Base-by-base conservation (phyloP, 1,140 invertebrate genomes). In the Tribolium castaneum region DNA sequence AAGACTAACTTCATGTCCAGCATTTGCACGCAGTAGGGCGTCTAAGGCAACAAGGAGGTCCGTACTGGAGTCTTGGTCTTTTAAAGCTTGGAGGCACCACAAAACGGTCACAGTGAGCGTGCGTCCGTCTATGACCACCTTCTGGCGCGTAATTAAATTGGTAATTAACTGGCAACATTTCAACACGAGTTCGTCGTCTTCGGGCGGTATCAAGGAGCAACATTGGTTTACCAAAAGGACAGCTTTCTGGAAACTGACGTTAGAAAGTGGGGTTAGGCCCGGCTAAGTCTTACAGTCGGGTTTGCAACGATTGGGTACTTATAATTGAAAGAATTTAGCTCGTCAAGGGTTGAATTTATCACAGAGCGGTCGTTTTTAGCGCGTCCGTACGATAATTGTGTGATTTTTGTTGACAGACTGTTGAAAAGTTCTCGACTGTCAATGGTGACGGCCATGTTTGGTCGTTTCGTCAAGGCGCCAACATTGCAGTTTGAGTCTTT, bases 301-400 rank as follows among this genome's bases (percentile, higher is more conserved):
- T 87, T 86, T 51, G 66, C 80, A 59, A 86, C 82, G 6, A 85
- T 35, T 30, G 85, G 71, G 39, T 78, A 80, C 70, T 81, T 84
- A 77, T 86, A 88, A 85, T 88, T 85, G 12, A 89, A 54, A 12
- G 83, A 80, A 82, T 87, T 88, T 22, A 90, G 82, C 77, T 88
- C 86, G 77, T 85, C 84, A 7, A 90, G 79, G 12, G 82, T 85
- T 77, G 76, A 81, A 56, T 85, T 84, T 3, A 89, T 84, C n/a
- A 85, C 75, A 75, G 83, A 84, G 75, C 82, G 86, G 59, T 89
- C 87, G 74, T 82, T 82, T 80, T 82, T 72, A 12, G 82, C 77
- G 34, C 84, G 84, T 22, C 76, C 83, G 22, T 85, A 83, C n/a
- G 86, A 81, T 54, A 88, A 71, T 30, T 75, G 80, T n/a, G 86